Evolutionary conservation across 1,140 invertebrate species (phyloP).

Genomic region (Diorhabda carinulata): DNA sequence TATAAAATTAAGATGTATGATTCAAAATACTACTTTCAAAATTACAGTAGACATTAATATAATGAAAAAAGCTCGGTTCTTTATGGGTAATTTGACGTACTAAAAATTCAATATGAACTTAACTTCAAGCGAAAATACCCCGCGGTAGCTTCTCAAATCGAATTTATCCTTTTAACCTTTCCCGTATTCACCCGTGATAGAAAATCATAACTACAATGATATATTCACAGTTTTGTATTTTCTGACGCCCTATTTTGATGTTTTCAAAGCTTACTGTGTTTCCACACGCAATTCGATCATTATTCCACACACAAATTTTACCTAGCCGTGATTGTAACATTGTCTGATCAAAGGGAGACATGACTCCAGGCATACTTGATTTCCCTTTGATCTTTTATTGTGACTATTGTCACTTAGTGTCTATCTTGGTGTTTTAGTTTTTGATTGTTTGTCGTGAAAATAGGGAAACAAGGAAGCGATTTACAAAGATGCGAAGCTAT

Average conservation of each 20-base stretch:
- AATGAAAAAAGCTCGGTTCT: too few species aligned
- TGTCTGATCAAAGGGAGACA: constrained; percentile 30
- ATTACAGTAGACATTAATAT: too few species aligned
- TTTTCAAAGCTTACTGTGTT: constrained; percentile 22
- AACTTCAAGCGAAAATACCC: too few species aligned
- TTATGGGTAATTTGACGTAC: too few species aligned
- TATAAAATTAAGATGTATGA: too few species aligned
- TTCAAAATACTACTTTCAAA: too few species aligned
- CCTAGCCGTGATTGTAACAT: constrained; percentile 32
- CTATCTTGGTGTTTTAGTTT: constrained; percentile 9
- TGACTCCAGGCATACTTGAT: constrained; percentile 29
- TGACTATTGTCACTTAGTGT: constrained; percentile 22
- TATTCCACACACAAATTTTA: constrained; percentile 31
- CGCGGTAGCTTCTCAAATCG: too few species aligned
- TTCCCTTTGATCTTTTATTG: constrained; percentile 32
- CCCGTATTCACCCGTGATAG: not conserved
- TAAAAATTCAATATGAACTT: too few species aligned
- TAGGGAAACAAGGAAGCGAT: not conserved
- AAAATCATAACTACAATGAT: not conserved
- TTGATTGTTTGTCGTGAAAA: not conserved
- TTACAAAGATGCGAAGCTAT: not conserved
- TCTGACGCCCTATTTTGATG: constrained; percentile 9
- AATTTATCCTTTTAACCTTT: too few species aligned
- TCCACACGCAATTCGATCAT: constrained; percentile 37
- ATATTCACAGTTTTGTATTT: not conserved